phyloP scores from a whole-genome alignment of 2,113 vertebrate genomes.

The Rhynchomys soricoides region DNA sequence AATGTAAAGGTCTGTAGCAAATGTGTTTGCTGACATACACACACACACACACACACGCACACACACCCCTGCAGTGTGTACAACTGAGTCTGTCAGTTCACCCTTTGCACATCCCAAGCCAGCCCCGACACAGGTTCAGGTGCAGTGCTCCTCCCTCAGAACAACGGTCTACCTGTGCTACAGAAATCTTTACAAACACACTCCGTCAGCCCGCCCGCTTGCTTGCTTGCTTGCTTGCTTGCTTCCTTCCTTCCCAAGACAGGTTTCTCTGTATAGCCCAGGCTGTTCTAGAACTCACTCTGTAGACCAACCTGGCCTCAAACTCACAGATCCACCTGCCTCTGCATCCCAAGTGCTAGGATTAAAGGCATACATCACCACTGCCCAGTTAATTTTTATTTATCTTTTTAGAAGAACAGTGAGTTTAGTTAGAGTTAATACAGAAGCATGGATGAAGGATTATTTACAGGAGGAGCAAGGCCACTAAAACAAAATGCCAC shows the following conservation, averaged over 20 bases:
- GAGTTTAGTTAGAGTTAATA: not conserved
- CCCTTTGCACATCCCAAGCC: not conserved
- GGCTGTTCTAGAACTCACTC: not conserved
- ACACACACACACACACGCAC: no score
- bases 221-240: not conserved
- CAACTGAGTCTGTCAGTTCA: not conserved
- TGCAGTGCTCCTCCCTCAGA: not conserved
- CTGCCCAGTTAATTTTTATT: not conserved
- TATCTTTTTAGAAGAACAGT: no score
- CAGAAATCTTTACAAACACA: constrained; percentile 36
- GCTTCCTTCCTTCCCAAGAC: not conserved
- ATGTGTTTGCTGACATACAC: no score
- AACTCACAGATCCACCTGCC: not conserved
- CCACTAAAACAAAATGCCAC: not conserved
- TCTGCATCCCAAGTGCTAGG: not conserved
- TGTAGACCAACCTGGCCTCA: not conserved
- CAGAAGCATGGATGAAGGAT: not conserved
- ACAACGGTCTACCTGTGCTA: not conserved
- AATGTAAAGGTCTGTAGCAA: not conserved
- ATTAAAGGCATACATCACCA: not conserved
- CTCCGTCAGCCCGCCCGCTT: not conserved
- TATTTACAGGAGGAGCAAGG: not conserved
- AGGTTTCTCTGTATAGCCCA: not conserved
- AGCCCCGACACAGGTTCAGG: not conserved
- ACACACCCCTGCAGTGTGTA: no score